Base-by-base conservation (phyloP, 1,140 invertebrate genomes). In the Plutomurus gul region DNA sequence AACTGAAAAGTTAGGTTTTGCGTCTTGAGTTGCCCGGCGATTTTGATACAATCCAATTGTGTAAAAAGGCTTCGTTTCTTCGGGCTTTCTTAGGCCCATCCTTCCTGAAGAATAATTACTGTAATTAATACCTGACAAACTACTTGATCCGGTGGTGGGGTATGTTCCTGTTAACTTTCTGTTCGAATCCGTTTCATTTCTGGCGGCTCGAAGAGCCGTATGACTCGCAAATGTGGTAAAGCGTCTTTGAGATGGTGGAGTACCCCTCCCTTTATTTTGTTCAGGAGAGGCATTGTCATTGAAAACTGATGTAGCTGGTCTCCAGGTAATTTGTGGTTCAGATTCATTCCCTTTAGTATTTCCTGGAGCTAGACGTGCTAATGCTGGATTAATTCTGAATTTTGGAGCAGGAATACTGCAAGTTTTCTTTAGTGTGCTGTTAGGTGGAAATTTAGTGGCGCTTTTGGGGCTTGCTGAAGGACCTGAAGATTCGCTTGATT, bases 21-120 rank as follows among this genome's bases (percentile, higher is more conserved):
- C 36, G 6, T 10, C 20, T 30, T 33, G 33, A 18, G 51, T 30
- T 10, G 65, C 10, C 1, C 51, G 71, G 5, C 13, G 25, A 75
- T 71, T 71, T 75, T 65, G 51, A 33, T 81, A 81, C 5, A 78
- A 47, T 22, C 76, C 76, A 25, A 82, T 51, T 10, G 73, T 79
- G 49, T 82, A 79, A 72, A 82, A 82, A 8, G 81, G 81, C 47
- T 60, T 72, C 3, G 81, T 60, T 49, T 82, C 77, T 33, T 74
- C 75, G 5, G 81, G 77, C 49, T 77, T 82, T 20, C 56, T 70
- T 1, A 82, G 0, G 18, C 33, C 47, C 13, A 11, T 27, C 16
- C 51, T 56, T 43, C 39, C 39, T 27, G 16, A 27, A 0, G 40
- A 3, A 7, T 43, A 43, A 43, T 74, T 43, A 30, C 30, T 70